Evolutionary conservation across 1,140 invertebrate species (phyloP).

Genomic region (Heliconius hermathena): DNA sequence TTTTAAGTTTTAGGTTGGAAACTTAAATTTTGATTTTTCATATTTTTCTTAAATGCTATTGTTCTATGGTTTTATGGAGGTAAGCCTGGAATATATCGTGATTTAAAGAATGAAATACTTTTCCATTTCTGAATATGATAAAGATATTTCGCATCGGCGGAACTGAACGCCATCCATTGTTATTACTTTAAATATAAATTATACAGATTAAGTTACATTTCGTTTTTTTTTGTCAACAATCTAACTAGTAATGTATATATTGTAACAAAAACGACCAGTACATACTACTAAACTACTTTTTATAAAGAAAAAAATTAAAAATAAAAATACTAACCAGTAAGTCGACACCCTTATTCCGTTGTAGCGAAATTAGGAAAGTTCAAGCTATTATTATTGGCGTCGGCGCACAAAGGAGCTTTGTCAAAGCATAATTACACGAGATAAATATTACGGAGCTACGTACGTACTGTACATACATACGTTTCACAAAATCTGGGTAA

Average conservation of each 20-base stretch:
- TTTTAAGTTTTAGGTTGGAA: not conserved
- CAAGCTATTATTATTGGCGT: slow-evolving; percentile 63
- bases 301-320: not conserved
- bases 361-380: slow-evolving; percentile 73
- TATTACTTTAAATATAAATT: not conserved
- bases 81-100: too few relatives aligned
- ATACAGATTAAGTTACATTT: not conserved
- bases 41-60: too few relatives aligned
- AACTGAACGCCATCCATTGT: not conserved
- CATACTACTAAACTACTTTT: not conserved
- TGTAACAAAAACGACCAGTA: not conserved
- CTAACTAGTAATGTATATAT: not conserved
- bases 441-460: slow-evolving; percentile 38
- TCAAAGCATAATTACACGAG: slow-evolving; percentile 59
- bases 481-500: slow-evolving; percentile 24
- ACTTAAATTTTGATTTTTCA: too few relatives aligned
- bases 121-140: not conserved
- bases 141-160: not conserved
- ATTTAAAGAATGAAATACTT: too few relatives aligned
- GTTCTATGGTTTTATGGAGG: too few relatives aligned
- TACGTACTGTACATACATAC: slow-evolving; percentile 17
- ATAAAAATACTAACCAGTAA: slow-evolving; percentile 9
- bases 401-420: slow-evolving; percentile 68
- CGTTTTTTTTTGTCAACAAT: not conserved
- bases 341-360: slow-evolving; percentile 30